Percentiles rank a stretch among this genome's conserved stretches.
phyloP scores from a whole-genome alignment of 2,888 invertebrate species.

The Hydraecia micacea region DNA sequence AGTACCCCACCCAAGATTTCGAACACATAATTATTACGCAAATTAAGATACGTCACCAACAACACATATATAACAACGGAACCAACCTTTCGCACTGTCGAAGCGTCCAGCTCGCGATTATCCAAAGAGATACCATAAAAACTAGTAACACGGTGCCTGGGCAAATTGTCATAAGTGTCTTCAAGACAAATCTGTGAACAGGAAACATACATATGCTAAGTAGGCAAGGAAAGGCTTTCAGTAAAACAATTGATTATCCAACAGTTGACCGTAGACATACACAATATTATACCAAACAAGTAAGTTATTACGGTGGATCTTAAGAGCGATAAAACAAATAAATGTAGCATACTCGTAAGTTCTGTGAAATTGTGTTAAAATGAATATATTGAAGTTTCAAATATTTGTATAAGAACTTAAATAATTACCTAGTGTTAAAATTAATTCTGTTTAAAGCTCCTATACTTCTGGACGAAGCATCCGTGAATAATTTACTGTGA shows the following conservation, averaged over 20 bases:
- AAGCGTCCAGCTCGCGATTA: conserved; percentile 99
- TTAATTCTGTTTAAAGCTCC: conserved; percentile 99
- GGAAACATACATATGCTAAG: conserved; percentile 1
- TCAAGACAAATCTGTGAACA: conserved; percentile 94
- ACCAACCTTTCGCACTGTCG: conserved; percentile 99
- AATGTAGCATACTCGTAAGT: too few relatives aligned
- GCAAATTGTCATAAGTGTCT: conserved; percentile 99
- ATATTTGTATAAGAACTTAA: background rate
- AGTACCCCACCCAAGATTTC: conserved; percentile 52
- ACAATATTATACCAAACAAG: background rate
- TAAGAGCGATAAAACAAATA: background rate
- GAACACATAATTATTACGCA: conserved; percentile 60
- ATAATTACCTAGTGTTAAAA: conserved; percentile 97
- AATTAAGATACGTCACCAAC: conserved; percentile 67
- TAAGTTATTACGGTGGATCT: background rate
- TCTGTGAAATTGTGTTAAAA: background rate
- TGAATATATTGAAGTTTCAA: background rate
- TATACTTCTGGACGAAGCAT: conserved; percentile 99
- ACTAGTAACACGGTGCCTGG: conserved; percentile 99
- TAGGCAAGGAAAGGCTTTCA: background rate
- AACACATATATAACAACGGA: conserved; percentile 69
- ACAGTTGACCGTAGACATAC: background rate
- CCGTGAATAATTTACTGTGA: conserved; percentile 99
- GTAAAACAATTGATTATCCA: background rate
- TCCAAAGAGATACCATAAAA: conserved; percentile 99